phyloP scores from a whole-genome alignment of 2,888 invertebrate genomes.

The Eristalis arbustorum region DNA sequence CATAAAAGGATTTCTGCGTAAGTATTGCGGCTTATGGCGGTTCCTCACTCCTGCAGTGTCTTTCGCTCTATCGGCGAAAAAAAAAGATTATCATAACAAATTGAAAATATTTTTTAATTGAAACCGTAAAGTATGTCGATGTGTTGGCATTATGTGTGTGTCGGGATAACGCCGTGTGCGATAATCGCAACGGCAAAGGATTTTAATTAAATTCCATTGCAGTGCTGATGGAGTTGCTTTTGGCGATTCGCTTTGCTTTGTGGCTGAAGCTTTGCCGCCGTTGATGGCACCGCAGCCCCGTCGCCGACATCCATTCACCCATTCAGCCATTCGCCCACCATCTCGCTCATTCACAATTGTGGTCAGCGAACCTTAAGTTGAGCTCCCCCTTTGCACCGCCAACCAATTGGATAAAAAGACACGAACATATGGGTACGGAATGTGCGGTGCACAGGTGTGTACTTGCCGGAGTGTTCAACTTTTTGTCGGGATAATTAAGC shows the following conservation, averaged over 20 bases:
- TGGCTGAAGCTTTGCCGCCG: conserved; percentile 19
- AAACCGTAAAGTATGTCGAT: conserved; percentile 57
- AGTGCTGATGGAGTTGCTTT: conserved; percentile 62
- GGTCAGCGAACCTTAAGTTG: conserved; percentile 36
- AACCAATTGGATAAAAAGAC: not conserved
- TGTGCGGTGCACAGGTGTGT: not conserved
- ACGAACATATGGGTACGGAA: not conserved
- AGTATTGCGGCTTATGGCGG: conserved; percentile 58
- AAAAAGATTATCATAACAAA: conserved; percentile 67
- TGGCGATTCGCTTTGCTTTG: conserved; percentile 61
- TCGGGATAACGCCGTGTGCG: conserved; percentile 43
- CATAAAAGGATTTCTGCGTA: conserved; percentile 69
- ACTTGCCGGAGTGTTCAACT: not conserved
- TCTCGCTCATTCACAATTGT: conserved; percentile 10
- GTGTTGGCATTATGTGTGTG: not conserved
- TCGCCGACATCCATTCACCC: not conserved
- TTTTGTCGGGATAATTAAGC: conserved; percentile 39
- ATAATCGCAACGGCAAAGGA: conserved; percentile 64
- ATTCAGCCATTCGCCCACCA: not conserved
- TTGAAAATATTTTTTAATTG: conserved; percentile 68
- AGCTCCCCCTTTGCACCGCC: not conserved
- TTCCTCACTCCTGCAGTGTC: conserved; percentile 37
- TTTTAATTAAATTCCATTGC: conserved; percentile 70
- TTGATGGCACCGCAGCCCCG: conserved; percentile 7
- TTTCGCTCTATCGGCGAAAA: conserved; percentile 56